Percentiles rank a stretch among this genome's conserved stretches.
Conservation (phyloP, 1,140 invertebrate genomes). For the Drosophila lini region DNA sequence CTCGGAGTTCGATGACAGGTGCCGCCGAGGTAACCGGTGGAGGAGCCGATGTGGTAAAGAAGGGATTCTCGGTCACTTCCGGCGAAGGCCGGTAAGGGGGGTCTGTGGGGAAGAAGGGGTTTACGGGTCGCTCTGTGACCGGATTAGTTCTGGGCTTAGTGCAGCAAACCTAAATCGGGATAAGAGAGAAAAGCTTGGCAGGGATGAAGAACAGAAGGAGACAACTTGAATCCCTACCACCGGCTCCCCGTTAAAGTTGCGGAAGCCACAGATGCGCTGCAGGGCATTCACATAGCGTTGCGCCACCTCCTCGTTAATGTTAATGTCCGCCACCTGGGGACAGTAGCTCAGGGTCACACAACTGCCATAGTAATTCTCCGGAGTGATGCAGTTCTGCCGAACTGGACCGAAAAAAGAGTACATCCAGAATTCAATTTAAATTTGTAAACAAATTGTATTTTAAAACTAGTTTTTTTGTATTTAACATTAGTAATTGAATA, state of each 20-base stretch:
- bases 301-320: slow-evolving; percentile 44
- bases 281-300: slow-evolving; percentile 66
- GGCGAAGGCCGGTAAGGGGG: slow-evolving; percentile 13
- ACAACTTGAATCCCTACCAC: slow-evolving; percentile 59
- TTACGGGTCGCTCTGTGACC: slow-evolving; percentile 55
- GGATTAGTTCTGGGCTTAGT: slow-evolving; percentile 54
- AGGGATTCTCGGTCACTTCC: slow-evolving; percentile 40
- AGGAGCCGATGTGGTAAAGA: slow-evolving; percentile 35
- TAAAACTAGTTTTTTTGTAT: neutral
- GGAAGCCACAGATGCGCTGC: slow-evolving; percentile 73
- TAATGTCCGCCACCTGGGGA: slow-evolving; percentile 66
- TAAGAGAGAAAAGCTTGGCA: slow-evolving; percentile 30
- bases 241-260: slow-evolving; percentile 71
- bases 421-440: neutral
- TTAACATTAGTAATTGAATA: neutral
- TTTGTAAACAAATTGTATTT: neutral
- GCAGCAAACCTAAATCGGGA: slow-evolving; percentile 65
- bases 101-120: slow-evolving; percentile 64
- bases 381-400: slow-evolving; percentile 72
- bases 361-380: slow-evolving; percentile 75
- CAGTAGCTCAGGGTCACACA: slow-evolving; percentile 73
- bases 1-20: slow-evolving; percentile 36
- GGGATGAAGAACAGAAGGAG: neutral
- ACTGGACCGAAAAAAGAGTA: slow-evolving; percentile 25
- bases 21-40: slow-evolving; percentile 27